Evolutionary conservation across 30 jellyfish, hydroid and myxozoan genomes (phyloP), one percentile per base, ranked within the genome.

Genomic region (Aurelia sp.): DNA sequence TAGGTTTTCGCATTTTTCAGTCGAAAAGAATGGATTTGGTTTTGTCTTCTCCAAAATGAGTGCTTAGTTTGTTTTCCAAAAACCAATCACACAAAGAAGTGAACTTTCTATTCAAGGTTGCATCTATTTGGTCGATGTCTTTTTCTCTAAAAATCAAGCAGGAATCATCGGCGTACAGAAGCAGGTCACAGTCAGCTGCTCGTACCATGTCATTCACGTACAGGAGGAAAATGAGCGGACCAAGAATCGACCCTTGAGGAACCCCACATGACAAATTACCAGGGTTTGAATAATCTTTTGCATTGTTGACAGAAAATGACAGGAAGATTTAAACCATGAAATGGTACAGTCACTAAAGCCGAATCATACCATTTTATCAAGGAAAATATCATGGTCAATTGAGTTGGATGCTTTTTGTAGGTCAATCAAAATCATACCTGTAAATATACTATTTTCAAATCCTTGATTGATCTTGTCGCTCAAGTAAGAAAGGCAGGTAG

Each of bases 161-260:
- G 23, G 81, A 13, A 23, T 70, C 81, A 22, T 70, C 81, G 0
- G 81, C 81, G 33, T 70, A 70, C 63, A 30, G 3, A 11, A 70
- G 40, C 2, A 70, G 81, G 65, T 70, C 81, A 33, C 81, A 70
- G 65, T 35, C n/a, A 30, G 2, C 27, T 30, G 81, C 68, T 30
- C 68, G 63, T 30, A 74, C 31, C 81, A 70, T 70, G 74, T 64
- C 74, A 64, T 64, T 64, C 74, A 27, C 65, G 2, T 53, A 47
- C 53, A 73, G 31, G 7, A 76, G 77, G 62, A 76, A 76, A 10
- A 76, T 15, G 76, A 76, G 76, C 5, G 77, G 87, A 33, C 87
- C 77, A 30, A 76, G 62, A 51, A 76, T 55, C 27, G 87, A 76
- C 33, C 87, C 87, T 6, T 76, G 67, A 13, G 87, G 87, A 30